Base-by-base conservation (phyloP, 2,888 invertebrate genomes). In the Agrotis clavis region DNA sequence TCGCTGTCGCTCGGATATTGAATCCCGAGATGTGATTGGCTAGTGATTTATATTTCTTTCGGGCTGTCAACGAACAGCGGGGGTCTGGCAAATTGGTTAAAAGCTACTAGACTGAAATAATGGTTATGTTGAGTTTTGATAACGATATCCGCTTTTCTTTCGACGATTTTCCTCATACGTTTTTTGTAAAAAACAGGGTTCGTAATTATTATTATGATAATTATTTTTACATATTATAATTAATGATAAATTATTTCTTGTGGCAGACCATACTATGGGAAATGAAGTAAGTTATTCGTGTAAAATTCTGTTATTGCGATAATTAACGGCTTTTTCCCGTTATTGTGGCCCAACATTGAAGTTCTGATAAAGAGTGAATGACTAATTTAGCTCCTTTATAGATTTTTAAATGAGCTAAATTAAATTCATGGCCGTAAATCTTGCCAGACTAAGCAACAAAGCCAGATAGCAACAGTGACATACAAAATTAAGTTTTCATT, bases 11-110 rank as follows among this genome's bases (percentile, higher is more conserved):
- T 71, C 72, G 60, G 59, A 72, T 79, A 79, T 72, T 70, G 72
- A 79, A 76, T 72, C 65, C 57, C 19, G 63, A 16, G 56, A 67
- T 67, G 63, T 59, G 70, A 80, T 76, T 71, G 72, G 77, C 56
- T 54, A 75, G 68, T 70, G 82, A 82, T 81, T 81, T 82, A 79
- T 76, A 74, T 79, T 65, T 70, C 51, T 68, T 71, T 76, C 35
- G 21, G 13, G 50, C 63, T 71, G 69, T 69, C 74, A 74, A 21
- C 25, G 53, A 47, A n/a, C 62, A 51, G 51, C 60, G 51, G 47
- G 54, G 21, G 18, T 30, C 30, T 50, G 72, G 35, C 35, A 66
- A 73, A 73, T 78, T 78, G 73, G 75, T 68, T 67, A 54, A 73
- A 67, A 74, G 45, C 48, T 25, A 25, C 67, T 66, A 51, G 62